These are phyloP conservation scores for Galaxea fascicularis DNA, from an alignment of 92 coral and sea anemone genomes.

Conservation along the genomic window DNA sequence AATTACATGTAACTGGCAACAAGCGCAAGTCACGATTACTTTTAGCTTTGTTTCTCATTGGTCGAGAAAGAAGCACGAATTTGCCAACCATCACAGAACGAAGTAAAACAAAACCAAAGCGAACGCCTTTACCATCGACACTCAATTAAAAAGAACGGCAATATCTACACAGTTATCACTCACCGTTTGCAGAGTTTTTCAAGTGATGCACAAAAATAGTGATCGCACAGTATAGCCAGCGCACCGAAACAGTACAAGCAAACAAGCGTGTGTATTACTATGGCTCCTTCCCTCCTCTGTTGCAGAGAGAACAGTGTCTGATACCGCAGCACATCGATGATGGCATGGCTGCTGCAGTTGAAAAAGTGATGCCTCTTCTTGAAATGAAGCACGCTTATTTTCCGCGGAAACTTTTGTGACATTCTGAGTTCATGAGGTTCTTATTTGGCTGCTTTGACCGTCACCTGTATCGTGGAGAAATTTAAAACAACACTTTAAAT, in stretches of 20 bases:
- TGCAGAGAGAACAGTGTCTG: conserved; percentile 89
- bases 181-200: conserved; percentile 95
- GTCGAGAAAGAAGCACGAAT: no score
- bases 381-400: conserved; percentile 67
- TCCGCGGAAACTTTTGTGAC: conserved; percentile 45
- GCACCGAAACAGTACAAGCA: conserved; percentile 94
- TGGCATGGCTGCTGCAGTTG: conserved; percentile 80
- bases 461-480: conserved; percentile 13
- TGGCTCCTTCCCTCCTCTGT: conserved; percentile 91
- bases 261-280: conserved; percentile 80
- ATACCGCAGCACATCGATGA: conserved; percentile 91
- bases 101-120: no score
- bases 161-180: conserved; percentile 27
- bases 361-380: conserved; percentile 71
- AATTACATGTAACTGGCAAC: no score
- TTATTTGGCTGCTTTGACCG: not conserved
- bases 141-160: no score
- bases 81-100: no score
- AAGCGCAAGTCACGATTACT: no score
- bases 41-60: no score
- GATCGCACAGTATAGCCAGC: conserved; percentile 88
- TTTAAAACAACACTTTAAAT: not conserved
- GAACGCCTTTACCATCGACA: no score
- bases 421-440: not conserved
- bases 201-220: conserved; percentile 97